Evolutionary conservation across 2,888 invertebrate species (phyloP), one percentile per base, ranked within the genome.

Genomic region (Stenodera caucasica): DNA sequence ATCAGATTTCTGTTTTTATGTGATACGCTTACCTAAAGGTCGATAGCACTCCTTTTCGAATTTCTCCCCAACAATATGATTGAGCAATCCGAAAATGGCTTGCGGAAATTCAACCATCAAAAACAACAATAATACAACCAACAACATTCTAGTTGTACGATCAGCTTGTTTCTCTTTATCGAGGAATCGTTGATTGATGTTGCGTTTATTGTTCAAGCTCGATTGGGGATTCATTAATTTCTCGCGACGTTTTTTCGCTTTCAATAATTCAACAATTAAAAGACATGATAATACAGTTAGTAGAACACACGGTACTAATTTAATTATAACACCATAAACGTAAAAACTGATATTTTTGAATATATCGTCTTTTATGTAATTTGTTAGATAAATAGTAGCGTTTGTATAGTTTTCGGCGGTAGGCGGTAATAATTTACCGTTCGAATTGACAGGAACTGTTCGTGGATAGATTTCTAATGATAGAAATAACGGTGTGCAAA

Each of bases 321-420:
- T 97, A 70, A 96, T 90, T 64, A 96, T 88, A 12, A 96, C 91
- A 78, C 94, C 91, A 80, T 96, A 96, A 72, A 96, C 90, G 88
- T 92, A 93, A 81, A 94, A 92, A 75, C 93, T 70, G 9, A 70
- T 69, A 33, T 66, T 50, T 61, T 63, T 69, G 6, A 67, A 67
- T 12, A 68, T 57, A 9, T 62, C 62, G 23, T 67, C 66, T 49
- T 59, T 52, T 11, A 65, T 61, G 51, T 70, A 71, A 12, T 59
- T 57, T 3, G 67, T 66, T 21, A 60, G 54, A 55, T 69, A 70
- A 2, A 70, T 57, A 8, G 68, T 72, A 7, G 64, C 56, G 37
- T 69, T 71, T 30, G 49, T 55, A 11, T 54, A 37, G 33, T 63
- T 58, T 9, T 57, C 45, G 9, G 53, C 53, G n/a, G 57, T 63